These are phyloP conservation scores for Meteorus sp. DNA, from an alignment of 1,140 invertebrate species.

Conservation along the genomic window DNA sequence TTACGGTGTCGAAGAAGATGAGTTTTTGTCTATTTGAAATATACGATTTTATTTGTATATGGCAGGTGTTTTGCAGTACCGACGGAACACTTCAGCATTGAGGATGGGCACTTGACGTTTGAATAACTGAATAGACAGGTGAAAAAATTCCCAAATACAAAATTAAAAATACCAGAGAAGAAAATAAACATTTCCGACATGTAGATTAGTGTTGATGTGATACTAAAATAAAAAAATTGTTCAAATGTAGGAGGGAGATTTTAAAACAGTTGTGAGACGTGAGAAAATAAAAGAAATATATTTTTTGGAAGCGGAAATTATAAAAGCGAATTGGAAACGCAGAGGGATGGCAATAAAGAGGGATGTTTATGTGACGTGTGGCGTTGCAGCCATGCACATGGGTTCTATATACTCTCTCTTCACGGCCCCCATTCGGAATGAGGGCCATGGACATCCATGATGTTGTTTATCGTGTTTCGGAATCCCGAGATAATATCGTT, in stretches of 20 bases:
- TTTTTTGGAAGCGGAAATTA: conserved; percentile 51
- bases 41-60: too few species aligned
- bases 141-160: too few species aligned
- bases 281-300: conserved; percentile 22
- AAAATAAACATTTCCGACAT: too few species aligned
- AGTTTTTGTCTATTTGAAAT: too few species aligned
- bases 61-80: too few species aligned
- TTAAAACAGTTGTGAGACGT: conserved; percentile 1
- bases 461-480: conserved; percentile 37
- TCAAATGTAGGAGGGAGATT: not conserved
- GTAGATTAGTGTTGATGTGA: too few species aligned
- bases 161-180: too few species aligned
- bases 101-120: too few species aligned
- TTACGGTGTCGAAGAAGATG: too few species aligned
- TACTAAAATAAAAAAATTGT: too few species aligned
- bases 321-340: conserved; percentile 49
- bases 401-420: conserved; percentile 31
- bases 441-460: conserved; percentile 20
- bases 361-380: conserved; percentile 53
- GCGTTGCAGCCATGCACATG: conserved; percentile 42
- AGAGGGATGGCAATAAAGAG: conserved; percentile 49
- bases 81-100: too few species aligned
- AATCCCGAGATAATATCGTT: conserved; percentile 32
- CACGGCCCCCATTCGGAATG: conserved; percentile 12
- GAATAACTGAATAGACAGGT: too few species aligned